Percentiles rank a stretch among this genome's conserved stretches.
phyloP scores from a whole-genome alignment of 2,113 vertebrate species.

The Rafetus swinhoei region DNA sequence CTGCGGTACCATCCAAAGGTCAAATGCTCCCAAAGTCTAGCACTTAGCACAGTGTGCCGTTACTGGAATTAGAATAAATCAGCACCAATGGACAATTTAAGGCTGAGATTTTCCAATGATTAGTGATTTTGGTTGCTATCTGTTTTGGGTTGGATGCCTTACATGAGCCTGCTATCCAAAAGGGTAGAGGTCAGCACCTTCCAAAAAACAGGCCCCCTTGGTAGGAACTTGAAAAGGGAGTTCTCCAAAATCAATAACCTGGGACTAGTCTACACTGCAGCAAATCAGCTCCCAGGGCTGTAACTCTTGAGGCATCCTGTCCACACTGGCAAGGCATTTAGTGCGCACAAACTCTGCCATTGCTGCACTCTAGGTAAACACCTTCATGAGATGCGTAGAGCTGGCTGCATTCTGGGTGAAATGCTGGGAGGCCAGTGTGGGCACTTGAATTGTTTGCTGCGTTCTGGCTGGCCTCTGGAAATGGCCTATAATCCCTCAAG shows the following conservation, averaged over 20 bases:
- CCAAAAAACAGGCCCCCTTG: background rate
- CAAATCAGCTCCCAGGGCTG: too few species aligned
- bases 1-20: slow-evolving; percentile 59
- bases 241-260: background rate
- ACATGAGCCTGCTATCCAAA: background rate
- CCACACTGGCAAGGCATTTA: too few species aligned
- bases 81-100: slow-evolving; percentile 19
- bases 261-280: too few species aligned
- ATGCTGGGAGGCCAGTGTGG: too few species aligned
- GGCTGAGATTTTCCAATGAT: slow-evolving; percentile 35
- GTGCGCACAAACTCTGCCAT: too few species aligned
- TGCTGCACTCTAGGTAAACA: too few species aligned
- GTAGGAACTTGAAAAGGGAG: background rate
- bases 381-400: too few species aligned
- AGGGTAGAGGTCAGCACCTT: background rate
- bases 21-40: slow-evolving; percentile 53
- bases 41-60: slow-evolving; percentile 40
- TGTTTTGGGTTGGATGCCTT: background rate
- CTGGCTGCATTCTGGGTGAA: too few species aligned
- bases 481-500: too few species aligned
- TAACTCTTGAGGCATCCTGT: too few species aligned
- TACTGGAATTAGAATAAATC: slow-evolving; percentile 59
- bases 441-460: too few species aligned
- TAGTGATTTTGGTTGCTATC: background rate
- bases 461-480: too few species aligned